Base-by-base conservation (phyloP, 2,888 invertebrate species). In the Dendrolimus pini region DNA sequence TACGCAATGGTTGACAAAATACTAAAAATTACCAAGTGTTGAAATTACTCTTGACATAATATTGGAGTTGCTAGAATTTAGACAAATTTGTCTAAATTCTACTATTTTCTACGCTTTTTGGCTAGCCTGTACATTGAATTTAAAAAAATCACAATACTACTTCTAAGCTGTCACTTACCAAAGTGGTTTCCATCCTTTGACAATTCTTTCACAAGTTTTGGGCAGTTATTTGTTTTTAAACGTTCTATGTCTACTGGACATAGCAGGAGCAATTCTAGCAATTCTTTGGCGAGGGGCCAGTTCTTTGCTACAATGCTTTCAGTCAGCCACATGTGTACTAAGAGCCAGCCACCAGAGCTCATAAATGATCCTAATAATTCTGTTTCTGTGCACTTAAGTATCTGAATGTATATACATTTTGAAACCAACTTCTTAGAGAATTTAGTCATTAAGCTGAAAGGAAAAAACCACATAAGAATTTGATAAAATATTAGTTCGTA, bases 371-470 rank as follows among this genome's bases (percentile, higher is more conserved):
- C 95, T 58, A 98, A 91, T 62, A 98, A 91, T 64, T 96, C 95
- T 7, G 94, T 93, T 77, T 95, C 94, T 10, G 98, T 97, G 63
- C 95, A 95, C 83, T 96, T 96, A 60, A 98, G 89, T 74, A 98
- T 98, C 82, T 98, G 96, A 71, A 98, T 94, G 78, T 98, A 98
- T 74, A 98, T 96, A 89, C 98, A 98, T 91, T 97, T 97, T 70
- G 97, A 97, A 58, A 98, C 98, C 67, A 98, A 92, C 85, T 98
- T 98, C 82, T 96, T 97, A 1, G 98, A 98, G 91, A 96, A 97
- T 83, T 98, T 97, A 55, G 95, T 96, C 98, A 98, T 98, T 77
- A 98, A 93, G 81, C 97, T 98, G 92, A 70, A 94, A 93, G 9
- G n/a, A 56, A 55, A 56, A 61, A 6, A 30, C 3, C 30, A 30